Base-by-base conservation (phyloP, 1,140 invertebrate species). In the Anagrus nilaparvatae region DNA sequence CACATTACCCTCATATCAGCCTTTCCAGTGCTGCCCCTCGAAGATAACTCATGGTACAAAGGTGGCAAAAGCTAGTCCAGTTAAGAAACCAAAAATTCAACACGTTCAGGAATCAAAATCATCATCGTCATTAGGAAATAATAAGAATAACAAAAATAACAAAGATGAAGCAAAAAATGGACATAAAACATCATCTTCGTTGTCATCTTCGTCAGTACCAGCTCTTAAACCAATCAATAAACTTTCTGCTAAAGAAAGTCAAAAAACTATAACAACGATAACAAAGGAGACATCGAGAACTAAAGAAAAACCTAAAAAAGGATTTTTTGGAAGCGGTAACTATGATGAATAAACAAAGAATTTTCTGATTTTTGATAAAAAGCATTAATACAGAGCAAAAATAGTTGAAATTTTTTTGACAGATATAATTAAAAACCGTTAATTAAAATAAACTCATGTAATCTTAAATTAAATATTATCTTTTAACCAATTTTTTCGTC, bases 11-110 rank as follows among this genome's bases (percentile, higher is more conserved):
- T 77, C 78, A 63, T 86, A 84, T 73, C 81, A 84, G 78, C 81
- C 84, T 56, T 89, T 85, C 76, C 83, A 87, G 74, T 87, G 84
- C 78, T 89, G 84, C 77, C 85, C 83, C 63, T 81, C 81, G 68
- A 84, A 84, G 76, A 75, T 80, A 64, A 75, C 76, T 54, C 76
- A 72, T 53, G 69, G 71, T 42, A 79, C 77, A 55, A 83, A 82
- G 73, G 69, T 81, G 55, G 74, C 79, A 55, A 81, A 80, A 65
- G 70, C 74, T 55, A 73, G 71, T 54, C 70, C 73, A 31, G 51
- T 59, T 51, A 49, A 31, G 40, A 63, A 61, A 48, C 34, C 46
- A 59, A 62, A 60, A 16, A 42, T 47, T 45, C 23, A 46, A 49
- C 37, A 41, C 48, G 41, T 47, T 40, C 21, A 49, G 43, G 24